phyloP scores from a whole-genome alignment of 2,113 vertebrate genomes.

The Alouatta palliata region DNA sequence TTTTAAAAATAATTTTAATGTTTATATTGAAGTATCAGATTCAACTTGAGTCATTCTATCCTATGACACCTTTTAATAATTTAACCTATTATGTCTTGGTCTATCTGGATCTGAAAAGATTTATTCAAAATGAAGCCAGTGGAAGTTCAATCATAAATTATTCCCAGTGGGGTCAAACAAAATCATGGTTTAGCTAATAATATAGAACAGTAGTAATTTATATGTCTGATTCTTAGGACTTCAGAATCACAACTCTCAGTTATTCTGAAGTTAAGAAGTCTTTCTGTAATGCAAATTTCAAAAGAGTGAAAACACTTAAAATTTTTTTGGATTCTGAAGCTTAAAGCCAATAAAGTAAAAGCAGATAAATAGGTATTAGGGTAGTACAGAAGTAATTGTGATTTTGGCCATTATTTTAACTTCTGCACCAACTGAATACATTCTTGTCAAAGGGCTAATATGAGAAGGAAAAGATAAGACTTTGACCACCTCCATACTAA shows the following conservation, averaged over 20 bases:
- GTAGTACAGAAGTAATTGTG: no score
- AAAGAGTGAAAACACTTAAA: background rate
- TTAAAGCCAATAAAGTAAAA: background rate
- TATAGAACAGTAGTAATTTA: background rate
- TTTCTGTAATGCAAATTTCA: background rate
- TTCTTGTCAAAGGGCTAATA: background rate
- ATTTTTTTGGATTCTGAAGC: background rate
- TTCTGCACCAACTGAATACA: background rate
- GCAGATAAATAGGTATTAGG: background rate
- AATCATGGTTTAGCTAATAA: background rate
- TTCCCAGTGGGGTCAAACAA: background rate
- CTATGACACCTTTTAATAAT: background rate
- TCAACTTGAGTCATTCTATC: background rate
- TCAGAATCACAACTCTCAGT: background rate
- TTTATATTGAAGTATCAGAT: background rate
- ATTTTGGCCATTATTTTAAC: no score
- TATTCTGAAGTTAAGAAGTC: constrained; percentile 21
- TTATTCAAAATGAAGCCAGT: background rate
- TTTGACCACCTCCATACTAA: background rate
- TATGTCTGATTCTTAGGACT: background rate
- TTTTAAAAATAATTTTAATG: background rate
- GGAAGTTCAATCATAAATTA: background rate
- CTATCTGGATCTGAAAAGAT: background rate
- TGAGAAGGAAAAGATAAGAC: background rate
- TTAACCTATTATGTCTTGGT: background rate